Evolutionary conservation across 2,888 invertebrate genomes (phyloP).

Genomic region (Seira sanloemensis): DNA sequence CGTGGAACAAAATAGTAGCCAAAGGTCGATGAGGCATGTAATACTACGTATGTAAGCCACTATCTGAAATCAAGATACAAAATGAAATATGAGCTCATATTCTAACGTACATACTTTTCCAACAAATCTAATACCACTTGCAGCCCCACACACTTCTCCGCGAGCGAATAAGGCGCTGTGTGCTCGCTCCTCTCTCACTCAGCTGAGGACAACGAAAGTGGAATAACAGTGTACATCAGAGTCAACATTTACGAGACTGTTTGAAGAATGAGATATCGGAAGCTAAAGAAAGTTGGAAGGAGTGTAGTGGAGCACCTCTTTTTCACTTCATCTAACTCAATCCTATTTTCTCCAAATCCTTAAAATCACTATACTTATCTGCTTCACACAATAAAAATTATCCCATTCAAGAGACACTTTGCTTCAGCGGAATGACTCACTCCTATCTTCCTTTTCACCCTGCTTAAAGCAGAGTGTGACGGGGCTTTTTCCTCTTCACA

Average conservation of each 20-base stretch:
- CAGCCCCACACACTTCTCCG: background rate
- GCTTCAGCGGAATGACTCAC: too few species aligned
- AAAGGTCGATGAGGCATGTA: constrained; percentile 66
- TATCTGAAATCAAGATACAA: constrained; percentile 64
- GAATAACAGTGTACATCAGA: constrained; percentile 2
- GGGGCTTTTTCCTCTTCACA: too few species aligned
- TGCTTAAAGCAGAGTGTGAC: too few species aligned
- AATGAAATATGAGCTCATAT: constrained; percentile 57
- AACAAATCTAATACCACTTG: background rate
- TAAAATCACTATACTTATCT: background rate
- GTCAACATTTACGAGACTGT: background rate
- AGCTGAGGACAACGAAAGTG: background rate
- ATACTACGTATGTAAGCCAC: constrained; percentile 46
- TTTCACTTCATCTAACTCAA: constrained; percentile 17
- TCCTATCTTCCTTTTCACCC: too few species aligned
- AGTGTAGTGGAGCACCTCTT: background rate
- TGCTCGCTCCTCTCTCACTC: background rate
- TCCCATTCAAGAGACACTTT: background rate
- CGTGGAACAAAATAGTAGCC: constrained; percentile 38
- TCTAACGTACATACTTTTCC: too few species aligned
- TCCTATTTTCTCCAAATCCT: background rate
- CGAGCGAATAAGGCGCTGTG: background rate
- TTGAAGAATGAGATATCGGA: background rate
- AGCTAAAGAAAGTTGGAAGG: background rate
- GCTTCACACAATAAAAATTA: background rate